Base-by-base conservation (phyloP, 1,140 invertebrate genomes). In the Lordiphosa stackelbergi region DNA sequence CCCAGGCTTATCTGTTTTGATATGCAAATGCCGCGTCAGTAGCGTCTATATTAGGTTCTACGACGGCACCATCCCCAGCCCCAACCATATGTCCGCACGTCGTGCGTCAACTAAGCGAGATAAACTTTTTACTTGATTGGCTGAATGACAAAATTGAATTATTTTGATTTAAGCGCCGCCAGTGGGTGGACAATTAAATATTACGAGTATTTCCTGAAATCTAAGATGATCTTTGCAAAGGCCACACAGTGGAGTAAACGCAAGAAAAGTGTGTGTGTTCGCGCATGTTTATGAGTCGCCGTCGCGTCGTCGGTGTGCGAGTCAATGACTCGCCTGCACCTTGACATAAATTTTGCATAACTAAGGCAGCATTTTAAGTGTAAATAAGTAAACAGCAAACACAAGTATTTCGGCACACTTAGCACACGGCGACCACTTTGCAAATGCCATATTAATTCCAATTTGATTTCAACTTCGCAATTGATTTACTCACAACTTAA, bases 101-200 rank as follows among this genome's bases (percentile, higher is more conserved):
- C 31, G 46, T 31, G 40, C 61, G 66, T 61, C 65, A 69, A 19
- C 41, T 34, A 57, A 69, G 62, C 62, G 56, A 62, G 69, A 78
- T 79, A 73, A 79, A 75, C 57, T 53, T 74, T 70, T 81, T 60
- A 55, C 48, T 83, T 83, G 77, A 83, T 83, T 83, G 78, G 65
- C 74, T 85, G 71, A 85, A 85, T 85, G 81, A 79, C 71, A 79
- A 72, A 85, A 85, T 85, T 85, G 69, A 85, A 85, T 79, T 85
- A 81, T 74, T 85, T 85, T 85, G 71, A 85, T 75, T 85, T 85
- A 71, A 79, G 55, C 63, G 71, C 70, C 63, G 81, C 55, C 68
- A 66, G 81, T 79, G 74, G 68, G 74, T 81, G 77, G 77, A 81
- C 77, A 81, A 81, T 81, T 81, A 81, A 83, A 83, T 81, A 62